Conservation (phyloP, 2,113 vertebrate genomes). For the Litocranius walleri region DNA sequence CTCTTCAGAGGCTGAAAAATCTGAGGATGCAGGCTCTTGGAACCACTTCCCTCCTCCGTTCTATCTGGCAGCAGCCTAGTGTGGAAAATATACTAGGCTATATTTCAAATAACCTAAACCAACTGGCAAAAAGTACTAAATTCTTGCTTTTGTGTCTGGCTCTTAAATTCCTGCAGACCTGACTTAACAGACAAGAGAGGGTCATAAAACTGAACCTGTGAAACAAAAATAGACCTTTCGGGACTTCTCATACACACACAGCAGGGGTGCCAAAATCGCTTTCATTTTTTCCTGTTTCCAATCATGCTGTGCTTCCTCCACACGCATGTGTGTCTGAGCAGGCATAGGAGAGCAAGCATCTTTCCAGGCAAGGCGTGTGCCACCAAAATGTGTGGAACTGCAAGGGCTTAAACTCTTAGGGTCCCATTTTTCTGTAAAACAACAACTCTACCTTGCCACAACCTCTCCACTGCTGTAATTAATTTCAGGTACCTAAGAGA, state of each 20-base stretch:
- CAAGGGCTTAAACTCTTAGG: not conserved
- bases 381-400: fast-evolving
- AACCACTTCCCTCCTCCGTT: constrained; percentile 28
- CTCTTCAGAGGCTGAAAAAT: not conserved
- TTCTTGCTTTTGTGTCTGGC: constrained; percentile 67
- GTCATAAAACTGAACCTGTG: constrained; percentile 69
- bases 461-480: constrained; percentile 66
- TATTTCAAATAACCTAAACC: constrained; percentile 70
- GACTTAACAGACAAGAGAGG: constrained; percentile 68
- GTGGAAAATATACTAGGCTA: constrained; percentile 60
- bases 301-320: not conserved
- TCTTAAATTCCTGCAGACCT: constrained; percentile 75
- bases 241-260: constrained; percentile 43
- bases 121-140: constrained; percentile 41
- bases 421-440: constrained; percentile 50
- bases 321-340: fast-evolving
- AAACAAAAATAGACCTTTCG: constrained; percentile 70
- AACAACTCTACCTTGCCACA: constrained; percentile 27
- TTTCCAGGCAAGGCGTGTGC: not conserved
- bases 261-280: constrained; percentile 58
- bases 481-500: constrained; percentile 73
- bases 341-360: not conserved
- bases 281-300: constrained; percentile 11
- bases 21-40: not conserved
- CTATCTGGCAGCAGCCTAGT: constrained; percentile 55